Evolutionary conservation across 2,888 invertebrate species (phyloP), one percentile per base, ranked within the genome.

Genomic region (Archips crataeganus): DNA sequence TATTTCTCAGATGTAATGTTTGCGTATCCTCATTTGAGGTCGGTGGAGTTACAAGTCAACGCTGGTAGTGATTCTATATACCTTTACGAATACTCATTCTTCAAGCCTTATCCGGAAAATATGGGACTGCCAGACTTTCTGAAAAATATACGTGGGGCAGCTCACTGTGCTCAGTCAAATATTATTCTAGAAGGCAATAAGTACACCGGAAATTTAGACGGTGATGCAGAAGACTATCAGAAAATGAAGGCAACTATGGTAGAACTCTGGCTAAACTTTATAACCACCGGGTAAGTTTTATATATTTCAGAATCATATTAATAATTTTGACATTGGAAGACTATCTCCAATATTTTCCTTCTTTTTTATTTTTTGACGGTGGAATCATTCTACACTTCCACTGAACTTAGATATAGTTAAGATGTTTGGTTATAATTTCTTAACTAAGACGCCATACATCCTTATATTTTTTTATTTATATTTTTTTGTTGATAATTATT

Each of bases 1-100:
- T 75, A 75, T 45, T 73, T 70, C 47, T 42, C 70, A 6, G 87
- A 95, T 95, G 51, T 63, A 5, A 42, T 70, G 11, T 59, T 70
- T 70, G 51, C 54, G 10, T 57, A 34, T 34, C 47, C 62, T 32
- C 47, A 49, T 39, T 39, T 74, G 34, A 62, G 63, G 51, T 47
- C 64, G 11, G 62, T 49, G 10, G 42, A 66, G 32, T 6, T 74
- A 32, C 61, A 67, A 70, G 45, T 74, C 1, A 13, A 62, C 5
- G 67, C 66, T 61, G 61, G 70, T 34, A 70, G 70, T 66, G 61
- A 62, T 45, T 61, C 70, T n/a, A 70, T 70, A 63, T 70, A 70
- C 36, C 47, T 70, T 1, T 70, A 70, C 11, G 70, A 70, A 59
- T 70, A 59, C 39, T 59, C 70, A 3, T 70, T 47, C 47, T 59